Evolutionary conservation across 2,888 invertebrate species (phyloP).

Genomic region (Drosophila melanocephala): DNA sequence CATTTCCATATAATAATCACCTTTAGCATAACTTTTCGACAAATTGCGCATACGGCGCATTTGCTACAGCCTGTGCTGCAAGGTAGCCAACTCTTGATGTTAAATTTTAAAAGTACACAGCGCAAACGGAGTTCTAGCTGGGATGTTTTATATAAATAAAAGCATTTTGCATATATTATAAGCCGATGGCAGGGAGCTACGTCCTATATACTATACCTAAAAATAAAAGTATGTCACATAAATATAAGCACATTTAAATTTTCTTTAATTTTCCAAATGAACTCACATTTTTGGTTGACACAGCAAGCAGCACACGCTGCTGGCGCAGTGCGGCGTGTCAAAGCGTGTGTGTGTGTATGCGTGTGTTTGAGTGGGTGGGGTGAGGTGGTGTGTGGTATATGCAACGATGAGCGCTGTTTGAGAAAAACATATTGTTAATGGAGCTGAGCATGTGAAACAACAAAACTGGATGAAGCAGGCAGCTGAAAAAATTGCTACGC

Average conservation of each 20-base stretch:
- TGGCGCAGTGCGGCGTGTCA: constrained; percentile 23
- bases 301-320: constrained; percentile 19
- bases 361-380: not conserved
- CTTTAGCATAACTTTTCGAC: not conserved
- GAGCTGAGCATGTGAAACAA: constrained; percentile 79
- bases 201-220: not conserved
- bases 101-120: constrained; percentile 1
- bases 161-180: constrained; percentile 52
- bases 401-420: constrained; percentile 51
- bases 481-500: constrained; percentile 10
- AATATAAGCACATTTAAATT: constrained; percentile 74
- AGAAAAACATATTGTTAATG: constrained; percentile 78
- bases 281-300: constrained; percentile 62
- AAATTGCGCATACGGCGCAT: constrained; percentile 8
- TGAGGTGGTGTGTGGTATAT: constrained; percentile 6
- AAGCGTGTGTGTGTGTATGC: constrained; percentile 7
- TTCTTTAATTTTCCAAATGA: constrained; percentile 79
- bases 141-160: constrained; percentile 36
- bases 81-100: constrained; percentile 10
- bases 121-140: constrained; percentile 21
- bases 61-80: constrained; percentile 5
- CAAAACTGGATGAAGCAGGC: constrained; percentile 48
- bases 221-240: constrained; percentile 54
- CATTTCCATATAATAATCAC: not conserved
- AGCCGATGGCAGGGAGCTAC: constrained; percentile 12